Evolutionary conservation across 1,140 invertebrate genomes (phyloP).

Genomic region (Microplitis demolitor): DNA sequence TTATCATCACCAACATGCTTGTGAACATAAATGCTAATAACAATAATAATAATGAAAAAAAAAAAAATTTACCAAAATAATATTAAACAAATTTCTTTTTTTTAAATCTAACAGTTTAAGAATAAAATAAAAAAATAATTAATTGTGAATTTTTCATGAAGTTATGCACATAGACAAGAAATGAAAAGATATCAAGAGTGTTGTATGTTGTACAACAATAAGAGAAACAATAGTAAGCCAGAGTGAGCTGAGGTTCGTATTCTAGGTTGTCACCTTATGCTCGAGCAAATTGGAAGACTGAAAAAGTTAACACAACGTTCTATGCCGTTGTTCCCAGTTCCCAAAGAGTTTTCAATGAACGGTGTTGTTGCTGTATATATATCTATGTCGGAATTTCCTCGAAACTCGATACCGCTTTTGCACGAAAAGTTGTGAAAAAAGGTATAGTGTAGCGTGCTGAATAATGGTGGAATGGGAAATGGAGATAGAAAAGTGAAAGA

Average conservation of each 20-base stretch:
- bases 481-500: constrained; percentile 2
- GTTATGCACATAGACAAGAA: too few species aligned
- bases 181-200: too few species aligned
- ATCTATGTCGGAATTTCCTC: background rate
- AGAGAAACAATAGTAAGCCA: background rate
- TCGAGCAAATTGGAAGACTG: constrained; percentile 14
- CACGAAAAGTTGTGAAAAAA: background rate
- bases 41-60: too few species aligned
- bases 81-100: too few species aligned
- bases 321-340: constrained; percentile 7
- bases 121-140: too few species aligned
- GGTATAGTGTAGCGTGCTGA: background rate
- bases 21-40: too few species aligned
- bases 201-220: background rate
- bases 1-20: too few species aligned
- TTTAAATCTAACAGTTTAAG: too few species aligned
- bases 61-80: too few species aligned
- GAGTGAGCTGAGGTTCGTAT: background rate
- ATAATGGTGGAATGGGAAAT: background rate
- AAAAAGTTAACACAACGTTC: constrained; percentile 3
- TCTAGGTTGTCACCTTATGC: background rate
- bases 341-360: constrained; percentile 18
- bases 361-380: background rate
- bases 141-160: too few species aligned
- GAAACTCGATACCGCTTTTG: constrained; percentile 15